A percentile compares a stretch with the other conserved stretches of the same genome.
These are phyloP conservation scores for Aethes cnicana DNA, from an alignment of 2,888 invertebrate species.

Conservation along the genomic window DNA sequence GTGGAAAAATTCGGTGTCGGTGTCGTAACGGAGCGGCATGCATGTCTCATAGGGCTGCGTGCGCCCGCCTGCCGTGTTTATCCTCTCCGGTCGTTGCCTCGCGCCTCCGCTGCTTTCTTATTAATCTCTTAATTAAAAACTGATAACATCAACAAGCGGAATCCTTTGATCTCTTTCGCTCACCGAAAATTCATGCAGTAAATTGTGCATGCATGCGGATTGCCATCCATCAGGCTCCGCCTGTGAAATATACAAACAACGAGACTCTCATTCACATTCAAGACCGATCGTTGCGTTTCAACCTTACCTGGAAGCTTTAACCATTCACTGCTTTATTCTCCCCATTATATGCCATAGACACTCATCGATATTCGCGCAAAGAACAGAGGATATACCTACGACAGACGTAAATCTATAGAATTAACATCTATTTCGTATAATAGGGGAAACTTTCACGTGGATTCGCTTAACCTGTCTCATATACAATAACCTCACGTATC, in stretches of 20 bases:
- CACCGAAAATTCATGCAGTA: neutral
- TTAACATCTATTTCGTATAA: conserved; percentile 36
- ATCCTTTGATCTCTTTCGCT: conserved; percentile 24
- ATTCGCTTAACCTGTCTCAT: conserved; percentile 55
- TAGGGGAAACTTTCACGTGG: conserved; percentile 54
- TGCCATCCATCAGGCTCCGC: neutral
- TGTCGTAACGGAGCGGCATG: conserved; percentile 80
- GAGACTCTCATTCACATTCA: neutral
- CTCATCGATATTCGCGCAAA: neutral
- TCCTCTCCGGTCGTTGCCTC: conserved; percentile 67
- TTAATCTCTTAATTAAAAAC: conserved; percentile 70
- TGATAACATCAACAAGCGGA: conserved; percentile 18
- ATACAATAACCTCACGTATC: conserved; percentile 61
- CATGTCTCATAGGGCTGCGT: conserved; percentile 73
- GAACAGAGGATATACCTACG: neutral
- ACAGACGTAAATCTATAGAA: conserved; percentile 5
- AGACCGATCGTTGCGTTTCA: neutral
- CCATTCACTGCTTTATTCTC: neutral
- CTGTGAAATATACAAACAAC: neutral
- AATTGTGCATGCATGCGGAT: too few relatives aligned
- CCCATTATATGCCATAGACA: neutral
- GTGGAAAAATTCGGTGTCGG: conserved; percentile 82
- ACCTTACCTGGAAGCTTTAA: too few relatives aligned
- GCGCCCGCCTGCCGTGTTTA: conserved; percentile 62
- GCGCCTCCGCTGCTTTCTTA: conserved; percentile 56